Evolutionary conservation across 2,888 invertebrate genomes (phyloP), one percentile per base, ranked within the genome.

Genomic region (Entomobrya multifasciata): DNA sequence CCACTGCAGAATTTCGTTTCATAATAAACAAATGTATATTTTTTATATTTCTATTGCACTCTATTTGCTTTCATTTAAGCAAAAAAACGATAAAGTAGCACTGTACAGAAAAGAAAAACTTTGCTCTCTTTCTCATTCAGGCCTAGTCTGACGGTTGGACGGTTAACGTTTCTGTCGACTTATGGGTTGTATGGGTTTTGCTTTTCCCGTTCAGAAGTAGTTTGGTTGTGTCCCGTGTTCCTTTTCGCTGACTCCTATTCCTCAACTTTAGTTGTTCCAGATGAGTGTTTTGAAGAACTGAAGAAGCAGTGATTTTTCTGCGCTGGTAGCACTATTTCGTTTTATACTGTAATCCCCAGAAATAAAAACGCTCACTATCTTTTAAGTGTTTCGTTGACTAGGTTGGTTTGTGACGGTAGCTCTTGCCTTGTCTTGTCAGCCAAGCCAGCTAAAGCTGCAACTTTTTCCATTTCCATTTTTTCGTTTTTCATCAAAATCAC

Each of bases 401-500:
- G 20, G 17, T 41, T 41, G 13, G 11, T 36, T n/a, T 41, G n/a
- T n/a, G 41, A n/a, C 20, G 65, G 41, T 41, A 41, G 8, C 13
- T 36, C 65, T 8, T 65, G n/a, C n/a, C n/a, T n/a, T 41, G 8
- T 30, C 62, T 62, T 30, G 15, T 30, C 62, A 62, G 30, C 62
- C 8, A 13, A n/a, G n/a, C n/a, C n/a, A n/a, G n/a, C n/a, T n/a
- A n/a, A n/a, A n/a, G n/a, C 30, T 60, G 27, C 30, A 62, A n/a
- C 17, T 11, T 10, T 20, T 65, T 65, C 6, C 65, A 41, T 65
- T 65, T 41, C 41, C 65, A 65, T 65, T 41, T 65, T 25, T n/a
- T 65, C 41, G 41, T 65, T 41, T 65, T n/a, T n/a, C 65, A 65
- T n/a, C n/a, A n/a, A n/a, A n/a, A n/a, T 41, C 65, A n/a, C 65